Evolutionary conservation across 2,797 vertebrate species (phyloP).

Genomic region (Apogon hyalosoma): DNA sequence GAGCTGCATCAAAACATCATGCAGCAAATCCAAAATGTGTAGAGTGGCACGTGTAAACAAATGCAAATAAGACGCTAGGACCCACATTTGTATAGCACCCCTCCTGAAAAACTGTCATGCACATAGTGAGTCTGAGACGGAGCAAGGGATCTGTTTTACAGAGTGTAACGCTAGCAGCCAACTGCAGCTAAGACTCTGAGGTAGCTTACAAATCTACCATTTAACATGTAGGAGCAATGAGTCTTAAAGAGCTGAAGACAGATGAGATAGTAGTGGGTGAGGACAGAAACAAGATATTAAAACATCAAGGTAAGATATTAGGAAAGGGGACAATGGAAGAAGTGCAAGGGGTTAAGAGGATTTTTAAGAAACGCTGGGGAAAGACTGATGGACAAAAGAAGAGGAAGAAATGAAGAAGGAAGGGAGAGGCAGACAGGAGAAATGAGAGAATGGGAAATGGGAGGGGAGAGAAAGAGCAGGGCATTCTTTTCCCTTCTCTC

Average conservation of each 20-base stretch:
- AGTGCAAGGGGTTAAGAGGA: slow-evolving; percentile 73
- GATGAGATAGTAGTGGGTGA: slow-evolving; percentile 53
- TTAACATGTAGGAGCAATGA: slow-evolving; percentile 52
- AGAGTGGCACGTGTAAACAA: slow-evolving; percentile 76
- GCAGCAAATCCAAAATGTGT: slow-evolving; percentile 65
- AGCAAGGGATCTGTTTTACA: slow-evolving; percentile 50
- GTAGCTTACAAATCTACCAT: slow-evolving; percentile 50
- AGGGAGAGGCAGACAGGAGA: slow-evolving; percentile 80
- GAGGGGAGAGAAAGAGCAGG: slow-evolving; percentile 75
- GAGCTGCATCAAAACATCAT: slow-evolving; percentile 61
- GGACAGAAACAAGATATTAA: slow-evolving; percentile 73
- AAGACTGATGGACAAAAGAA: slow-evolving; percentile 73
- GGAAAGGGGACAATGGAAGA: slow-evolving; percentile 56
- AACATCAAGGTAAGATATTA: slow-evolving; percentile 68
- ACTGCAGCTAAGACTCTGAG: slow-evolving; percentile 34
- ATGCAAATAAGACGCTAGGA: slow-evolving; percentile 75
- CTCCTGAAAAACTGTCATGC: slow-evolving; percentile 61
- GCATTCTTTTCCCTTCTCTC: slow-evolving; percentile 81
- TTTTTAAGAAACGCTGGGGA: slow-evolving; percentile 65
- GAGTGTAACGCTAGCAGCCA: slow-evolving; percentile 25
- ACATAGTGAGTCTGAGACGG: slow-evolving; percentile 43
- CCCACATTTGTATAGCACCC: slow-evolving; percentile 19
- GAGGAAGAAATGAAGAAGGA: slow-evolving; percentile 75
- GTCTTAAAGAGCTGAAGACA: slow-evolving; percentile 43
- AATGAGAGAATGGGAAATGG: slow-evolving; percentile 84